Base-by-base conservation (phyloP, 2,888 invertebrate species). In the Melipona bicolor region DNA sequence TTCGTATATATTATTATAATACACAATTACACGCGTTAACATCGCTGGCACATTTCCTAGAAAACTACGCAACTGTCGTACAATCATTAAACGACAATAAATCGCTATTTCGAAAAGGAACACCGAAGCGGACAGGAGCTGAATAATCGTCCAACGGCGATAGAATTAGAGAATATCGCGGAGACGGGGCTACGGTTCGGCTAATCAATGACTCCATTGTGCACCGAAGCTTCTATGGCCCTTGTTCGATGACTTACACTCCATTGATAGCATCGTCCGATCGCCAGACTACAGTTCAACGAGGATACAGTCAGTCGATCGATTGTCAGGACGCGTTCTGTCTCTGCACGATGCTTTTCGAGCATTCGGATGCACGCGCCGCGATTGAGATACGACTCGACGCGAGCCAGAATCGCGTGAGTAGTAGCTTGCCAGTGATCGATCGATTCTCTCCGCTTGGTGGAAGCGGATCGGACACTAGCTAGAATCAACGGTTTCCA, bases 261-360 rank as follows among this genome's bases (percentile, higher is more conserved):
- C n/a, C 56, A 59, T 59, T 24, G n/a, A 59, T 24, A 24, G 24
- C 56, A n/a, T 59, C 56, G 56, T 59, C n/a, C n/a, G 24, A n/a
- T 59, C 56, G 56, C 15, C n/a, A 24, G 56, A 5, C n/a, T 59
- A 59, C 56, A 59, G 56, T 59, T 24, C 21, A 59, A 59, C 56
- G 56, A 59, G 56, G 56, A 59, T 24, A 24, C 56, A n/a, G 56
- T 59, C 56, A n/a, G 56, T 59, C 56, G 56, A 59, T 59, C n/a
- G n/a, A 56, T n/a, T 56, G 56, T 56, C n/a, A 56, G n/a, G n/a
- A n/a, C 56, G 13, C 5, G 21, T 13, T 56, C 13, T n/a, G n/a
- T 5, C 56, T 59, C n/a, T n/a, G 1, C 3, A 13, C n/a, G 56
- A n/a, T 36, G n/a, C 56, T 15, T 56, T 61, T 61, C 4, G 4